Percentiles rank a stretch among this genome's conserved stretches.
Conservation (phyloP, 2,113 vertebrate species). For the Clarias batrachus region DNA sequence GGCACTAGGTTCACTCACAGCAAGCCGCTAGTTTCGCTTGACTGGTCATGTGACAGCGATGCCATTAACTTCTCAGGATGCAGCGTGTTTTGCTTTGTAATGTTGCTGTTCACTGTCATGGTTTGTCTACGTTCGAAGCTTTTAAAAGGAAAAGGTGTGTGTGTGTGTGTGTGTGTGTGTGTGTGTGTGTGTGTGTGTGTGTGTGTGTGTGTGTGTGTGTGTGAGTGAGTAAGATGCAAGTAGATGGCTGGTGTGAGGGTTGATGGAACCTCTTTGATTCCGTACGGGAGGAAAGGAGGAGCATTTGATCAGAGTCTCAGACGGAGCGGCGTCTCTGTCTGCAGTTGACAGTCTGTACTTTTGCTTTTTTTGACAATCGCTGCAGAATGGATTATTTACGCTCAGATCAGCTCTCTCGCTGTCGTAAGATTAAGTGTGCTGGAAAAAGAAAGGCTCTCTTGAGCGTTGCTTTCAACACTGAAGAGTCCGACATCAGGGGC, state of each 20-base stretch:
- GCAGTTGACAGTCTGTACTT: constrained; percentile 25
- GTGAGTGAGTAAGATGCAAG: background rate
- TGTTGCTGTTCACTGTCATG: no score
- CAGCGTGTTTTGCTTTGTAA: no score
- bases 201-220: constrained; percentile 14
- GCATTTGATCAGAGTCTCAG: constrained; percentile 38
- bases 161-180: no score
- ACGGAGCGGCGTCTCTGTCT: constrained; percentile 27
- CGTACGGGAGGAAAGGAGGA: constrained; percentile 25
- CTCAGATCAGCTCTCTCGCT: constrained; percentile 3
- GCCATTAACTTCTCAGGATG: no score
- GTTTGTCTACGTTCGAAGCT: no score
- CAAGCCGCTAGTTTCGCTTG: no score
- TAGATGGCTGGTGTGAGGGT: background rate
- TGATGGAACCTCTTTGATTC: constrained; percentile 42
- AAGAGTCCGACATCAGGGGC: constrained; percentile 9
- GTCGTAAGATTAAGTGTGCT: background rate
- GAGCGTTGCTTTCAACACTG: background rate
- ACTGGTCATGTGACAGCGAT: no score
- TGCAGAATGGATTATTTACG: constrained; percentile 43
- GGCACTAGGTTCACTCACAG: no score
- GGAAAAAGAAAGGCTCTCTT: background rate
- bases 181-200: constrained; percentile 1
- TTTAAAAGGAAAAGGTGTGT: no score
- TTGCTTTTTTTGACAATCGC: background rate